These are phyloP conservation scores for Drosophila lacteicornis DNA, from an alignment of 1,140 invertebrate species.

Conservation along the genomic window DNA sequence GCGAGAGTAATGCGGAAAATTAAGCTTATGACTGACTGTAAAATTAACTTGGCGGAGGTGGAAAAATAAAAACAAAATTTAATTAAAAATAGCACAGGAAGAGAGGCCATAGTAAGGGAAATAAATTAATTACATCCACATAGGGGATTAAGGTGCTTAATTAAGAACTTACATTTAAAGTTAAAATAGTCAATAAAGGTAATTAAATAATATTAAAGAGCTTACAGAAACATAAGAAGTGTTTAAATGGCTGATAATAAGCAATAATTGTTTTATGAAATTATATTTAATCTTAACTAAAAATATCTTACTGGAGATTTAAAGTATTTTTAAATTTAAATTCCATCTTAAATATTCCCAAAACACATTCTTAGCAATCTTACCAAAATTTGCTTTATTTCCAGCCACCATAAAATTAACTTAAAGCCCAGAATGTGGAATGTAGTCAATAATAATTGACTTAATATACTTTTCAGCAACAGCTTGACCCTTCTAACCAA, in stretches of 20 bases:
- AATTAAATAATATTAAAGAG: background rate
- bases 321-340: too few relatives aligned
- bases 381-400: background rate
- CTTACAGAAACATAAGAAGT: too few relatives aligned
- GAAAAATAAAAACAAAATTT: conserved; percentile 26
- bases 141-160: background rate
- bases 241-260: too few relatives aligned
- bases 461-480: conserved; percentile 42
- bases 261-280: too few relatives aligned
- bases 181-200: too few relatives aligned
- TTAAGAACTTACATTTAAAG: background rate
- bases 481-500: conserved; percentile 36
- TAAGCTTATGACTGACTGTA: conserved; percentile 36
- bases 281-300: too few relatives aligned
- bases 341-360: too few relatives aligned
- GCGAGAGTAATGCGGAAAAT: conserved; percentile 16
- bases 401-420: conserved; percentile 3
- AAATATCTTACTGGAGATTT: too few relatives aligned
- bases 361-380: background rate
- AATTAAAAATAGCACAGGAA: conserved; percentile 11
- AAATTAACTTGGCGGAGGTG: conserved; percentile 25
- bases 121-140: background rate
- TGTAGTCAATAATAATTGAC: conserved; percentile 46
- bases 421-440: conserved; percentile 19
- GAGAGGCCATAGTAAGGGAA: background rate